Percentiles rank a stretch among this genome's conserved stretches.
phyloP scores from a whole-genome alignment of 2,113 vertebrate genomes.

The Barnardius zonarius region DNA sequence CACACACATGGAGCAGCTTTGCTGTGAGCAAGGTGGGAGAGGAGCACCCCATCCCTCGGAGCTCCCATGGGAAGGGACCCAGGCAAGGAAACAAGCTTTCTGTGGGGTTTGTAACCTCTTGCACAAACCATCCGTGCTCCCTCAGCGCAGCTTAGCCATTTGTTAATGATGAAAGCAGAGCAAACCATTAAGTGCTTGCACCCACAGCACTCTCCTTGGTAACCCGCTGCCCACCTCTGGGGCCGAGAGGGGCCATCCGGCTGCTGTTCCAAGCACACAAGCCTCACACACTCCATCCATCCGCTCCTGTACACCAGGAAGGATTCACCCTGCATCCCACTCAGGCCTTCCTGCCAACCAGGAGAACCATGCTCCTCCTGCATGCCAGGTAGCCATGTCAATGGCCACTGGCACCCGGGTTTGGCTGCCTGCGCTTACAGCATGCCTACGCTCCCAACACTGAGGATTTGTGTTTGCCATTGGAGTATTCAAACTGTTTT shows the following conservation, averaged over 20 bases:
- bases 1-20: background rate
- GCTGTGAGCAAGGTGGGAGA: background rate
- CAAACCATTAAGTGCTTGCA: background rate
- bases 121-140: fast-evolving
- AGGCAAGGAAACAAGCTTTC: background rate
- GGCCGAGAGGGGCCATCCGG: fast-evolving
- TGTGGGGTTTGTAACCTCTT: background rate
- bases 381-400: fast-evolving
- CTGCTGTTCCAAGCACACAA: background rate
- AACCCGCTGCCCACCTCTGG: background rate
- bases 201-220: background rate
- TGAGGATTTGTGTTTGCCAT: background rate
- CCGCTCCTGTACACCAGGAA: background rate
- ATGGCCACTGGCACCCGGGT: background rate
- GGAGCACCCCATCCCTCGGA: background rate
- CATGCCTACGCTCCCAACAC: background rate
- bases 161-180: background rate
- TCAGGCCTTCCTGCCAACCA: fast-evolving
- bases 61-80: background rate
- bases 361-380: fast-evolving
- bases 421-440: background rate
- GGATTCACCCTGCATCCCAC: fast-evolving
- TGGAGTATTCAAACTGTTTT: background rate
- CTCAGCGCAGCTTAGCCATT: background rate
- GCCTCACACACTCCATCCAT: background rate